phyloP scores from a whole-genome alignment of 2,113 vertebrate genomes.

The Chamaetylas fuelleborni region DNA sequence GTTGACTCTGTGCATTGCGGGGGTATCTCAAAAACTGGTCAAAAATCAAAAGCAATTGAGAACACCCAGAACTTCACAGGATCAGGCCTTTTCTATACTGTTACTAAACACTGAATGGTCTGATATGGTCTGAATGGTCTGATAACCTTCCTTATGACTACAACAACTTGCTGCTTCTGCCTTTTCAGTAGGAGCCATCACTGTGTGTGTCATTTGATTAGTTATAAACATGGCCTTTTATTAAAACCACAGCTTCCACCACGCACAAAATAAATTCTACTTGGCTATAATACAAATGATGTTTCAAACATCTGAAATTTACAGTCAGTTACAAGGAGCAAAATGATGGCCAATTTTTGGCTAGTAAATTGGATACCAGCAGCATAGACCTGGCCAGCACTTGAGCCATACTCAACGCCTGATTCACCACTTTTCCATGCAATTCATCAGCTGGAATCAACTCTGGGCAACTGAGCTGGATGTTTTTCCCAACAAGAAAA shows the following conservation, averaged over 20 bases:
- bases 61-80: neutral
- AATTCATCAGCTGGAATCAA: neutral
- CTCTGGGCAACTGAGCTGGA: neutral
- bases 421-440: constrained; percentile 5
- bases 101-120: neutral
- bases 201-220: neutral
- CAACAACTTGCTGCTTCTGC: neutral
- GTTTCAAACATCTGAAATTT: neutral
- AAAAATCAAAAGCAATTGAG: neutral
- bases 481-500: neutral
- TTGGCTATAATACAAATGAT: neutral
- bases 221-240: constrained; percentile 55
- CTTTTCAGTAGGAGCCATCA: constrained; percentile 26
- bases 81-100: neutral
- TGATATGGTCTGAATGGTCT: neutral
- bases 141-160: constrained; percentile 8
- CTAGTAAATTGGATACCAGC: neutral
- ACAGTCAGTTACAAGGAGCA: neutral
- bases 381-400: neutral
- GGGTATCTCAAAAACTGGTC: neutral
- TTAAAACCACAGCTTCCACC: constrained; percentile 24
- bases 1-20: neutral
- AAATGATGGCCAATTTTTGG: neutral
- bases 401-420: neutral
- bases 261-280: neutral